phyloP scores from a whole-genome alignment of 1,140 invertebrate species.

The Drosophila tropicalis region DNA sequence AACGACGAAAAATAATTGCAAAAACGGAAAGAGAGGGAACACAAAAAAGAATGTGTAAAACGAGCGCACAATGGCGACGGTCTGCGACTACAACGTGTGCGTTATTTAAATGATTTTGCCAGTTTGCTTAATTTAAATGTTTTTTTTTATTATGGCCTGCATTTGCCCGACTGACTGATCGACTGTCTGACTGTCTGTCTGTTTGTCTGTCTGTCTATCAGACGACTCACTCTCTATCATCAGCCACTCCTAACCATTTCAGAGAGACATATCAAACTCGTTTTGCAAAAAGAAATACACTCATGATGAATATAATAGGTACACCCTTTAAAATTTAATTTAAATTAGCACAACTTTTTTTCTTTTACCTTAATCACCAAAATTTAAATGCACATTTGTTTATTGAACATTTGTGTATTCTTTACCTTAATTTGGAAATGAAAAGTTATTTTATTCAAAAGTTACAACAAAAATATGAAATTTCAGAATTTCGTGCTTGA shows the following conservation, averaged over 20 bases:
- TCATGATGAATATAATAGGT: too few species aligned
- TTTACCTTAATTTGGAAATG: too few species aligned
- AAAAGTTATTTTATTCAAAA: too few species aligned
- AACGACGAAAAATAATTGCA: slow-evolving; percentile 73
- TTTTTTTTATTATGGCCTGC: slow-evolving; percentile 67
- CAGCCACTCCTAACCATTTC: slow-evolving; percentile 52
- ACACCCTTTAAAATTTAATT: too few species aligned
- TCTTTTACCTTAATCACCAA: too few species aligned
- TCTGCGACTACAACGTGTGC: slow-evolving; percentile 56
- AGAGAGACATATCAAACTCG: slow-evolving; percentile 38
- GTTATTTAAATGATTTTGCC: slow-evolving; percentile 78
- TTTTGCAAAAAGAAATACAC: slow-evolving; percentile 44
- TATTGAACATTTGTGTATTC: too few species aligned
- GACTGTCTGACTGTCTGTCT: neutral
- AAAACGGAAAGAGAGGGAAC: slow-evolving; percentile 54
- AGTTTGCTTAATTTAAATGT: slow-evolving; percentile 71
- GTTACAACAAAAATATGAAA: too few species aligned
- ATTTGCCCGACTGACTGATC: slow-evolving; percentile 23
- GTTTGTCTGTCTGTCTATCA: neutral
- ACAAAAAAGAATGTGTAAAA: slow-evolving; percentile 54
- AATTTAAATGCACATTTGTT: too few species aligned
- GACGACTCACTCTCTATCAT: neutral
- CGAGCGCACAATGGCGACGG: slow-evolving; percentile 57
- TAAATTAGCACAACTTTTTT: too few species aligned
- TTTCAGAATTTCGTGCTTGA: too few species aligned